Percentiles rank a stretch among this genome's conserved stretches.
Conservation (phyloP, 2,888 invertebrate species). For the Rotaria sp. region DNA sequence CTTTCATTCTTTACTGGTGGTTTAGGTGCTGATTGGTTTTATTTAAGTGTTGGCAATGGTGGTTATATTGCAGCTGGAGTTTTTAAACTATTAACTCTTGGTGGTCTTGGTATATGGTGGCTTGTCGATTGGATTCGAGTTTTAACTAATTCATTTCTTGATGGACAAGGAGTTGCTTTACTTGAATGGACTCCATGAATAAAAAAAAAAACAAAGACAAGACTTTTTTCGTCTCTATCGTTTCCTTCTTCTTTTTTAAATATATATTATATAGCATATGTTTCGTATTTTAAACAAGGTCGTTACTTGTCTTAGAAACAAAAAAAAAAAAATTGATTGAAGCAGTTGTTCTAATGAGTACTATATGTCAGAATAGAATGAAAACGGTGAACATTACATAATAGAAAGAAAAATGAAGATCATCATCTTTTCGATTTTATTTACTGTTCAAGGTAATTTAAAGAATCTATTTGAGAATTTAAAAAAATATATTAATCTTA, state of each 20-base stretch:
- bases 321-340: neutral
- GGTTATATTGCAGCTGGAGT: neutral
- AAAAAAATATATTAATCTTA: neutral
- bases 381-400: neutral
- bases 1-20: neutral
- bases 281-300: slow-evolving; percentile 14
- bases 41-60: neutral
- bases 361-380: neutral
- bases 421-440: slow-evolving; percentile 5
- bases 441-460: slow-evolving; percentile 1
- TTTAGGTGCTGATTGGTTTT: slow-evolving; percentile 17
- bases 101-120: neutral
- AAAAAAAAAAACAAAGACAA: neutral
- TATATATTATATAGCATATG: neutral
- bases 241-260: neutral
- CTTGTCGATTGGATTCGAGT: neutral
- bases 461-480: neutral
- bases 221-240: neutral
- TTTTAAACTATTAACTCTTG: neutral
- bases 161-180: neutral
- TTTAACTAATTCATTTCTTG: neutral
- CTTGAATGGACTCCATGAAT: neutral
- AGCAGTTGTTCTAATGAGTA: neutral
- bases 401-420: neutral
- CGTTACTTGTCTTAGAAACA: neutral